Evolutionary conservation across 2,797 vertebrate genomes (phyloP).

Genomic region (Acanthis flammea): DNA sequence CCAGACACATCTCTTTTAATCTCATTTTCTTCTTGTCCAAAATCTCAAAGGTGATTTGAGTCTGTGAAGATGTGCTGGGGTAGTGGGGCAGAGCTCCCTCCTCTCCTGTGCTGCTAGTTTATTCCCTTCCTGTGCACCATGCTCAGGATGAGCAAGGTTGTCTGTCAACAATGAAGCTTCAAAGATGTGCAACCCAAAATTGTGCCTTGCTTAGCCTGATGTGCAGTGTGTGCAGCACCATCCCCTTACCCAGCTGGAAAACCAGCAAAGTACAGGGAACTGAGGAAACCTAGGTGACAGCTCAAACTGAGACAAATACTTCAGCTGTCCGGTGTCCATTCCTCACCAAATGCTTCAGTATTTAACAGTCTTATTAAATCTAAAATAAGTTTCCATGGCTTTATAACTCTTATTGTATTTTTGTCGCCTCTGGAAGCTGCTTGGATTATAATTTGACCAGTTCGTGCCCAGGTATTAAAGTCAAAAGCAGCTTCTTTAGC

Average conservation of each 20-base stretch:
- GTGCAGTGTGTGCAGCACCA: not conserved
- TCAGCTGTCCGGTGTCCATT: not conserved
- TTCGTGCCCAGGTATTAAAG: not conserved
- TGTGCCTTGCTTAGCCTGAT: not conserved
- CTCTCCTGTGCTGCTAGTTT: not conserved
- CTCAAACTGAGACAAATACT: not conserved
- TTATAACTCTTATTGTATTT: not conserved
- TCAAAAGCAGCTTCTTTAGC: not conserved
- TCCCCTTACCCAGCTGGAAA: not conserved
- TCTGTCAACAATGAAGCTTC: not conserved
- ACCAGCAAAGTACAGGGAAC: not conserved
- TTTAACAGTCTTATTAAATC: not conserved
- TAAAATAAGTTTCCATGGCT: not conserved
- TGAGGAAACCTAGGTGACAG: not conserved
- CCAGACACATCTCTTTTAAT: not conserved
- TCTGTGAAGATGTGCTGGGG: not conserved
- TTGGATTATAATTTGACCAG: not conserved
- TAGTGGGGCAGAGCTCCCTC: not conserved
- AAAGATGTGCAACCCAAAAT: not conserved
- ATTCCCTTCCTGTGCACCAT: not conserved
- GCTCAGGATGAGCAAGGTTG: not conserved
- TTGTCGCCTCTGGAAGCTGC: not conserved
- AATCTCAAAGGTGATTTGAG: not conserved
- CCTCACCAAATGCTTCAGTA: not conserved
- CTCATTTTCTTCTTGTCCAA: not conserved